A percentile compares a stretch with the other conserved stretches of the same genome.
Conservation (phyloP, 64 coral and sea anemone genomes). For the Exaiptasia diaphana region DNA sequence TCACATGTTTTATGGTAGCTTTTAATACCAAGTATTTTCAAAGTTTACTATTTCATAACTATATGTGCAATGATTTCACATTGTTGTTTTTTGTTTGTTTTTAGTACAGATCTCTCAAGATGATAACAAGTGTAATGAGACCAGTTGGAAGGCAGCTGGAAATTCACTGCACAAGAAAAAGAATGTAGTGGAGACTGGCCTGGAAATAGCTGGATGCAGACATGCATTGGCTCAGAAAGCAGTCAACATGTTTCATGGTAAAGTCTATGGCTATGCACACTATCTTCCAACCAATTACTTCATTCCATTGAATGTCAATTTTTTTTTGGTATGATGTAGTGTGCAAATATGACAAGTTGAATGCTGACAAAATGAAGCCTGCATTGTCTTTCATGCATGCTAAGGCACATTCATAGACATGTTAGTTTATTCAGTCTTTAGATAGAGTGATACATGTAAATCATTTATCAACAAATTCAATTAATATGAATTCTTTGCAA, state of each 20-base stretch:
- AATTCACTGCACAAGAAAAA: conserved; percentile 36
- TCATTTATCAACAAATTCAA: too few relatives aligned
- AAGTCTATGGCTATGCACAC: conserved; percentile 71
- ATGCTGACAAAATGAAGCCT: conserved; percentile 41
- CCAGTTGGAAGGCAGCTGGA: conserved; percentile 42
- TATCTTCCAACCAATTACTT: conserved; percentile 32
- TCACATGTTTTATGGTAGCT: background rate
- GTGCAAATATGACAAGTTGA: conserved; percentile 30
- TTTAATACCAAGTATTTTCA: background rate
- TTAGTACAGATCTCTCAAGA: conserved; percentile 2
- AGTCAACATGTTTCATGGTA: conserved; percentile 44
- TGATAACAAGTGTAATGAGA: conserved; percentile 24
- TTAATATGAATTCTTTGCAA: too few relatives aligned
- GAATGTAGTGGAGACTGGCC: conserved; percentile 38
- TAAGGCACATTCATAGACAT: conserved; percentile 57
- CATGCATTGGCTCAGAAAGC: conserved; percentile 45
- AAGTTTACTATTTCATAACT: background rate
- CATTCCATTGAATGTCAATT: conserved; percentile 2
- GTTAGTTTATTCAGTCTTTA: too few relatives aligned
- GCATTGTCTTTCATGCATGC: conserved; percentile 65
- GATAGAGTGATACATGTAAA: too few relatives aligned
- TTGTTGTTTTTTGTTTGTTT: conserved; percentile 10
- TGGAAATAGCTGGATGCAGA: conserved; percentile 55
- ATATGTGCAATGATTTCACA: background rate
- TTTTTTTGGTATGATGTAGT: conserved; percentile 72